Conservation (phyloP, 1,140 invertebrate genomes). For the Lepidurus couesii region DNA sequence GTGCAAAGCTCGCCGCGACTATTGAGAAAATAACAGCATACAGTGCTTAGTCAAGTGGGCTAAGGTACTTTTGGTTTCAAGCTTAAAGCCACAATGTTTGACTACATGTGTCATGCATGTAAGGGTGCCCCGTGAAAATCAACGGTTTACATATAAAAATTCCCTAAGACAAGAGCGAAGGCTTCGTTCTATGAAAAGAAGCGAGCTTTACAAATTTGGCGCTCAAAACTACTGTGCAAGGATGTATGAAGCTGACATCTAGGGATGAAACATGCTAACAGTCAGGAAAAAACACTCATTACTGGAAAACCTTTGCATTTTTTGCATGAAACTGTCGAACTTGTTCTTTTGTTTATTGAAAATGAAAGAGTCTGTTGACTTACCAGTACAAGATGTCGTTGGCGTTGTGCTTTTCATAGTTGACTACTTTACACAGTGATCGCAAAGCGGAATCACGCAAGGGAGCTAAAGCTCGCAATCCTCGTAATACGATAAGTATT, state of each 20-base stretch:
- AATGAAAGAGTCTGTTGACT: conserved; percentile 42
- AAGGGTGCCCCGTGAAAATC: too few relatives aligned
- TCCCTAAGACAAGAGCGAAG: too few relatives aligned
- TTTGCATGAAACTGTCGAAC: neutral
- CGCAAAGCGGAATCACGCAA: conserved; percentile 63
- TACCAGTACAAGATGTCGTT: conserved; percentile 76
- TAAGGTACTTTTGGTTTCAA: neutral
- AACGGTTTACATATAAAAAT: too few relatives aligned
- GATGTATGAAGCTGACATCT: too few relatives aligned
- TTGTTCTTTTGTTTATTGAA: neutral
- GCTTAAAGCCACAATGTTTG: neutral
- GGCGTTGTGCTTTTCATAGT: conserved; percentile 66
- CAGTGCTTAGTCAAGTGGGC: neutral
- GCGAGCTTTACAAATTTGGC: too few relatives aligned
- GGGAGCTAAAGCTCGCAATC: conserved; percentile 64
- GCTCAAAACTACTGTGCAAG: too few relatives aligned
- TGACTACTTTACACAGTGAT: conserved; percentile 61
- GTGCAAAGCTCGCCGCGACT: conserved; percentile 72
- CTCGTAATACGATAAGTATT: conserved; percentile 66
- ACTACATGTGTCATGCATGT: too few relatives aligned
- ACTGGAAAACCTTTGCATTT: neutral
- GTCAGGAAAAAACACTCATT: neutral
- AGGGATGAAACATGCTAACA: too few relatives aligned
- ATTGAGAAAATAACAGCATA: conserved; percentile 44
- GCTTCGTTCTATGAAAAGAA: too few relatives aligned